A percentile compares a stretch with the other conserved stretches of the same genome.
Evolutionary conservation across 2,888 invertebrate species (phyloP).

Genomic region (Ptychoptera contaminata): DNA sequence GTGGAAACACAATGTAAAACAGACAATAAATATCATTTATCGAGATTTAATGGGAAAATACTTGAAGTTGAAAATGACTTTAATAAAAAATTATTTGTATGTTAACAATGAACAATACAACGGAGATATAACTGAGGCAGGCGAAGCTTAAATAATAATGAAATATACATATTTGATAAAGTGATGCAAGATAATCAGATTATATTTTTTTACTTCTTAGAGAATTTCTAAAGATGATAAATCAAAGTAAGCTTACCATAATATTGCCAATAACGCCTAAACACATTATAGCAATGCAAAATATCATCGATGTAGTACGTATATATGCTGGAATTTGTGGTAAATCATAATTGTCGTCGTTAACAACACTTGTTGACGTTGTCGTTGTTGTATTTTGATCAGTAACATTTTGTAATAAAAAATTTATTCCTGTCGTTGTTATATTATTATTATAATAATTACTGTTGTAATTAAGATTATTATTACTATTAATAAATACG

Average conservation of each 20-base stretch:
- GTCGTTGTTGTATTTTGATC: too few relatives aligned
- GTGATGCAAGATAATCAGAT: too few relatives aligned
- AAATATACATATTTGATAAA: too few relatives aligned
- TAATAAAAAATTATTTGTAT: too few relatives aligned
- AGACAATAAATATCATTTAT: neutral
- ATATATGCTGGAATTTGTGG: conserved; percentile 69
- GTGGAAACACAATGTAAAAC: neutral
- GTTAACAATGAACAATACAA: too few relatives aligned
- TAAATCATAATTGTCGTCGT: conserved; percentile 13
- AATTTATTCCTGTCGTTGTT: too few relatives aligned
- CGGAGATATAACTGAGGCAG: too few relatives aligned
- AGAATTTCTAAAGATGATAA: neutral
- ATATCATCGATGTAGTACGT: conserved; percentile 71
- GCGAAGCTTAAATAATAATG: too few relatives aligned
- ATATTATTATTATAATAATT: too few relatives aligned
- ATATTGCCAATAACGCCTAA: conserved; percentile 84
- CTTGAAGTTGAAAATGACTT: neutral
- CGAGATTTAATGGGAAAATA: neutral
- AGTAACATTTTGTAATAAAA: too few relatives aligned
- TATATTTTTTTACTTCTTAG: neutral
- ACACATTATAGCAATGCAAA: conserved; percentile 77
- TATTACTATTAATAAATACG: too few relatives aligned
- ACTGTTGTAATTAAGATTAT: too few relatives aligned
- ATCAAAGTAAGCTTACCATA: conserved; percentile 39
- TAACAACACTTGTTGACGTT: neutral